phyloP scores from a whole-genome alignment of 2,113 vertebrate genomes.

The Proterorhinus semilunaris region DNA sequence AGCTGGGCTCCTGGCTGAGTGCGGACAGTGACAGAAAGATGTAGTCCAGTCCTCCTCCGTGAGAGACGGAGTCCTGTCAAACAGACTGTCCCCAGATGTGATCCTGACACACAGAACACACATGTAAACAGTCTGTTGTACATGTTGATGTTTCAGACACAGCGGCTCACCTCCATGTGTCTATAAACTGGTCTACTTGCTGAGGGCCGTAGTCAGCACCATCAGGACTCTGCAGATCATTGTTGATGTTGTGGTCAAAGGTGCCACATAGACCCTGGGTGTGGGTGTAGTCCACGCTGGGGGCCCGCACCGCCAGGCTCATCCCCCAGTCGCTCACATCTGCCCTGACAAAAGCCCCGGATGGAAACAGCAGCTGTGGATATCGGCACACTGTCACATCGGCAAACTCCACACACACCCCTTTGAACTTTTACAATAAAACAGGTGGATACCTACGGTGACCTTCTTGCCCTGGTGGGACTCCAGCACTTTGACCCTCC shows the following conservation, averaged over 20 bases:
- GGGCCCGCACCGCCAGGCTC: constrained; percentile 72
- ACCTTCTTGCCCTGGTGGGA: constrained; percentile 82
- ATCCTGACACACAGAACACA: constrained; percentile 65
- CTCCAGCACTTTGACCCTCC: constrained; percentile 64
- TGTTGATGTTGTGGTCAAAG: constrained; percentile 75
- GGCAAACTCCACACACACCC: neutral
- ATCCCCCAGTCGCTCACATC: constrained; percentile 76
- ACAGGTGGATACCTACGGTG: constrained; percentile 75
- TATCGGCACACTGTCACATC: constrained; percentile 24
- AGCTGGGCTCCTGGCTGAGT: constrained; percentile 28
- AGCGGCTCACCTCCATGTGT: constrained; percentile 74
- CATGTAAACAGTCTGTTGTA: neutral
- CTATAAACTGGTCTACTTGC: constrained; percentile 67
- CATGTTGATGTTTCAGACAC: neutral
- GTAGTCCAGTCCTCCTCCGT: constrained; percentile 44
- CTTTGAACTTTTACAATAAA: neutral
- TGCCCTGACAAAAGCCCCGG: constrained; percentile 75
- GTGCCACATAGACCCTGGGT: constrained; percentile 76
- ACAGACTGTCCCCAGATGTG: constrained; percentile 78
- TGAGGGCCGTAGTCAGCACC: constrained; percentile 35
- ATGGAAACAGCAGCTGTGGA: constrained; percentile 78
- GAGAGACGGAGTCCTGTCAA: constrained; percentile 69
- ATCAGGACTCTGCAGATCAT: constrained; percentile 69
- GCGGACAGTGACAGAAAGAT: constrained; percentile 74
- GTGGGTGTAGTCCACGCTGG: constrained; percentile 71